These are phyloP conservation scores for Stylophora pistillata DNA, from an alignment of 64 coral and sea anemone species.

Conservation along the genomic window DNA sequence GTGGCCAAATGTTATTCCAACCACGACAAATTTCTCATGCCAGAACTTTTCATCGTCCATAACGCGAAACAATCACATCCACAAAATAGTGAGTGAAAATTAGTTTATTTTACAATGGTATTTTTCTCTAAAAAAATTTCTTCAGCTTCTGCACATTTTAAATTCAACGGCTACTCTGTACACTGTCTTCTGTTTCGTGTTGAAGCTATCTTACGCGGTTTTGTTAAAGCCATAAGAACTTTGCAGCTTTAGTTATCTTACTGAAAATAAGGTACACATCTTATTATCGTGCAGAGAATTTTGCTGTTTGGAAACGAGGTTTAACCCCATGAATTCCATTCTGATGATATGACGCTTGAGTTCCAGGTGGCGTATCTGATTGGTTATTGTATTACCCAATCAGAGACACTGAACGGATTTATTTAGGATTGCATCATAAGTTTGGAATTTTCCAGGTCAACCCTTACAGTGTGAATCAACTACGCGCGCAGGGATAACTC, in stretches of 20 bases:
- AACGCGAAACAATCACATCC: neutral
- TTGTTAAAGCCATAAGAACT: neutral
- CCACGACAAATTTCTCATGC: neutral
- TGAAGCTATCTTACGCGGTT: neutral
- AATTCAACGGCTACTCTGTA: neutral
- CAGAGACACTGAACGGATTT: too few species aligned
- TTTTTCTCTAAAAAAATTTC: neutral
- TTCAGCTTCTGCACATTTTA: neutral
- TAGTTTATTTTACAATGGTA: slow-evolving; percentile 29
- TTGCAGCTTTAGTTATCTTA: neutral
- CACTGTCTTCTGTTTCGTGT: neutral
- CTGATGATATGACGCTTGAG: too few species aligned
- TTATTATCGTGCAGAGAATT: too few species aligned
- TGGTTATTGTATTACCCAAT: too few species aligned
- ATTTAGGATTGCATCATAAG: too few species aligned
- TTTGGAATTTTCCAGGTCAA: too few species aligned
- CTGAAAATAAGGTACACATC: neutral
- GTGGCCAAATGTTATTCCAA: too few species aligned
- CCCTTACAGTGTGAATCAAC: too few species aligned
- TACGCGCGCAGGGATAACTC: too few species aligned
- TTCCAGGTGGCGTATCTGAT: too few species aligned
- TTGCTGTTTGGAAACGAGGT: too few species aligned
- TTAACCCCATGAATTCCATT: too few species aligned
- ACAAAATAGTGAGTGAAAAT: neutral
- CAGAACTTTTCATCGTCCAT: neutral